phyloP scores from a whole-genome alignment of 53 echinoderm and acorn worm genomes.

The Holothuria scabra region DNA sequence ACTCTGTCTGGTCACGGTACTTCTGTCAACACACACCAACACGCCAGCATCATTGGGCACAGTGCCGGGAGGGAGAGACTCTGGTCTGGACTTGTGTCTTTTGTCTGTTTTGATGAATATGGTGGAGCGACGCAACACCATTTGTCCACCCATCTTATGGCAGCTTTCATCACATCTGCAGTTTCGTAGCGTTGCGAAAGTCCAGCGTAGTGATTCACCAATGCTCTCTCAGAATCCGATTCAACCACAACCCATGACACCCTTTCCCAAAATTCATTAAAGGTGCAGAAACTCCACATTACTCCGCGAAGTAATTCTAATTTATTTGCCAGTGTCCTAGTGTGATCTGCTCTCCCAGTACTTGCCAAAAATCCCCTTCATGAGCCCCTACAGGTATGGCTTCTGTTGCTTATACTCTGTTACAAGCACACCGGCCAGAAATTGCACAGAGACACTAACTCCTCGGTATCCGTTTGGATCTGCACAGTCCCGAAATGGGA shows the following conservation, averaged over 20 bases:
- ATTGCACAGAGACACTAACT: neutral
- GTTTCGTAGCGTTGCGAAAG: constrained; percentile 17
- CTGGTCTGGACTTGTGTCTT: neutral
- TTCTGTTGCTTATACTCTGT: constrained; percentile 29
- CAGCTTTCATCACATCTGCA: constrained; percentile 24
- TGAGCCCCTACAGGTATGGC: constrained; percentile 31
- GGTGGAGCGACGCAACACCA: constrained; percentile 39
- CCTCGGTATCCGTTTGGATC: constrained; percentile 14
- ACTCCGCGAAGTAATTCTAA: constrained; percentile 42
- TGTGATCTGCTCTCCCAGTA: constrained; percentile 19
- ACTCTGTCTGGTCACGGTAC: neutral
- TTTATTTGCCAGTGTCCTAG: constrained; percentile 38
- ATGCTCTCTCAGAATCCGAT: constrained; percentile 27
- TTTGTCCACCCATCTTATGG: constrained; percentile 35
- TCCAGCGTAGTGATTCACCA: constrained; percentile 38
- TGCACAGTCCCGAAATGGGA: neutral
- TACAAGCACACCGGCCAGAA: neutral
- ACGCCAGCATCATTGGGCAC: constrained; percentile 2
- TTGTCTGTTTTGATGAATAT: neutral
- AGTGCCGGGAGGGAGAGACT: neutral
- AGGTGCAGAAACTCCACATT: constrained; percentile 40
- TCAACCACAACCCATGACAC: constrained; percentile 48
- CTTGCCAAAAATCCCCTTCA: constrained; percentile 48
- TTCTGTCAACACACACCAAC: constrained; percentile 5
- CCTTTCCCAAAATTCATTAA: constrained; percentile 37